phyloP scores from a whole-genome alignment of 1,140 invertebrate genomes.

The Megalonaias nervosa region DNA sequence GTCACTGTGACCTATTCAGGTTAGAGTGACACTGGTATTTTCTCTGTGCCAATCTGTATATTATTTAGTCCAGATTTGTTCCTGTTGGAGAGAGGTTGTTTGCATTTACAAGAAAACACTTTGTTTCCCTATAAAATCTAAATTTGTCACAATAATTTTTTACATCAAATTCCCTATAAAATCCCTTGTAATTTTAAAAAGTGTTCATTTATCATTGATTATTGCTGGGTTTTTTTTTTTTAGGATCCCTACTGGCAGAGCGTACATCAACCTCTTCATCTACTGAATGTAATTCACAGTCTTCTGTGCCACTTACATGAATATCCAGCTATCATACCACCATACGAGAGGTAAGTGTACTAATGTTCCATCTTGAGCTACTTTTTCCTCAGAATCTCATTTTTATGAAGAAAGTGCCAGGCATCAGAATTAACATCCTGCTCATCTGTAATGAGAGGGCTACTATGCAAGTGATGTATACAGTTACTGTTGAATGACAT shows the following conservation, averaged over 20 bases:
- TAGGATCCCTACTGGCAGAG: constrained; percentile 67
- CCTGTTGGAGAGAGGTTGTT: too few relatives aligned
- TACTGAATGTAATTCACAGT: constrained; percentile 62
- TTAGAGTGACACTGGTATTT: too few relatives aligned
- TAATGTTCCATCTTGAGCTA: neutral
- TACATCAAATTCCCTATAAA: neutral
- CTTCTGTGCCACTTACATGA: constrained; percentile 61
- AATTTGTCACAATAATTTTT: neutral
- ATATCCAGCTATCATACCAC: constrained; percentile 50
- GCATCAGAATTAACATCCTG: too few relatives aligned
- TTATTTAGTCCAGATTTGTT: too few relatives aligned
- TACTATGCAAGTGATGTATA: constrained; percentile 3
- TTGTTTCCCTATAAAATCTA: neutral
- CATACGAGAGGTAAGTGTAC: constrained; percentile 62
- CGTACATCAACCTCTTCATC: constrained; percentile 64
- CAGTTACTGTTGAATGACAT: constrained; percentile 42
- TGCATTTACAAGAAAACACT: too few relatives aligned
- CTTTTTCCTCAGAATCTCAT: neutral
- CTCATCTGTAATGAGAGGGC: too few relatives aligned
- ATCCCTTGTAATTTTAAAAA: neutral
- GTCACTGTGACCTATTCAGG: too few relatives aligned
- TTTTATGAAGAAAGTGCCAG: neutral
- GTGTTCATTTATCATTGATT: neutral
- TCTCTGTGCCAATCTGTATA: too few relatives aligned
- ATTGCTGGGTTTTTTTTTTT: constrained; percentile 30